These are phyloP conservation scores for Drosophila pseudotakahashii DNA, from an alignment of 2,888 invertebrate genomes.

Conservation along the genomic window DNA sequence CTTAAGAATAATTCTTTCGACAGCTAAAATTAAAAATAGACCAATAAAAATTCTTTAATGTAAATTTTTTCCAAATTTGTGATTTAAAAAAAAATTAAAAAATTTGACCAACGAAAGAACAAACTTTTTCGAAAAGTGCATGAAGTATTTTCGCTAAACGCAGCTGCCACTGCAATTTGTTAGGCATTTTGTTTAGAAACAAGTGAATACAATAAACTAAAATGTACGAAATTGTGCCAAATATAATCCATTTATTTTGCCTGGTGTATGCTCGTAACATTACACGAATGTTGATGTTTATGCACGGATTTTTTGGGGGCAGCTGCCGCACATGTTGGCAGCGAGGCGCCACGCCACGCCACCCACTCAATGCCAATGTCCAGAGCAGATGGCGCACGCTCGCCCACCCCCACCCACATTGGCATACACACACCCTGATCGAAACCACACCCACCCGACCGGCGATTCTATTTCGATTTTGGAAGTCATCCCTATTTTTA, in stretches of 20 bases:
- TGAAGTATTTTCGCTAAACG: no score
- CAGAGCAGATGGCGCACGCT: constrained; percentile 24
- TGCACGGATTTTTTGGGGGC: constrained; percentile 35
- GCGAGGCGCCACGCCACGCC: constrained; percentile 56
- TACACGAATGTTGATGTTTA: constrained; percentile 30
- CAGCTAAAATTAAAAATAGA: no score
- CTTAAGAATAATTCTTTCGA: no score
- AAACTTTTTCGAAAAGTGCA: no score
- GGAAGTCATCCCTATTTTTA: constrained; percentile 73
- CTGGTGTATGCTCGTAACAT: constrained; percentile 26
- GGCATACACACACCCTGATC: constrained; percentile 15
- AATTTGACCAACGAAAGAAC: no score
- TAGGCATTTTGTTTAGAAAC: no score
- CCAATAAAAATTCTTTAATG: no score
- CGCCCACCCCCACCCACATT: constrained; percentile 11
- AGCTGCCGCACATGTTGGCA: constrained; percentile 44
- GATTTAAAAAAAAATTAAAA: no score
- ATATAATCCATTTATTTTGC: constrained; percentile 1
- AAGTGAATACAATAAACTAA: no score
- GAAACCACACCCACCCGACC: background rate
- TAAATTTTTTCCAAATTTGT: no score
- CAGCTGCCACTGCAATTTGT: no score
- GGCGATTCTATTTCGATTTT: constrained; percentile 43
- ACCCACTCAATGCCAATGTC: constrained; percentile 54
- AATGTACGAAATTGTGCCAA: no score